Evolutionary conservation across 2,888 invertebrate species (phyloP), one percentile per base, ranked within the genome.

Genomic region (Netelia melanura): DNA sequence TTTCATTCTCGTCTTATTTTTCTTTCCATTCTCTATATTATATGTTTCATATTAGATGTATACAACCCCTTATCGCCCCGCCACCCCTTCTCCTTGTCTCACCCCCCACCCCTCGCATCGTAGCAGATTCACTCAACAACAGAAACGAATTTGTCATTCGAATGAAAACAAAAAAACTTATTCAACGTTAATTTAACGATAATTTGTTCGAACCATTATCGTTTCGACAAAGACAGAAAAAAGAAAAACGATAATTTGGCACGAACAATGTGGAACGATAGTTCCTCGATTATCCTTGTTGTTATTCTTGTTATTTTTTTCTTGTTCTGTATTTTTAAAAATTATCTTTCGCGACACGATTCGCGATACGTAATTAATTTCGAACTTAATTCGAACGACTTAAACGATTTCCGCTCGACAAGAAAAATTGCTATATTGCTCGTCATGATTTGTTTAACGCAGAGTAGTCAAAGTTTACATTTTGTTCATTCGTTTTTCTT

Each of bases 391-490:
- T 71, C 44, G 58, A 76, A 67, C n/a, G 44, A 67, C 43, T 56
- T n/a, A 10, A 10, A 38, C 38, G 21, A 58, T 67, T 58, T 25
- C 38, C 54, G 56, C 52, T 70, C 62, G 72, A 80, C 80, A 80
- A 54, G 62, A 77, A 62, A 75, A 71, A 58, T 83, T 38, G 38
- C 38, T 44, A 56, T 81, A 85, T 80, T 82, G 84, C 83, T 83
- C 78, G 83, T 83, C 79, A 85, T 87, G 87, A 87, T 87, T 87
- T 85, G 83, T 86, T 86, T 71, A 81, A 86, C 87, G 84, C 85
- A 81, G 83, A 79, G 74, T 83, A 76, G 67, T 76, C 38, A 77
- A 75, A 79, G 70, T 83, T 68, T 84, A 67, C 68, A 54, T 76
- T 52, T 65, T 65, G 48, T 74, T 9, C 30, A n/a, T 78, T 14